Evolutionary conservation across 2,888 invertebrate species (phyloP), one percentile per base, ranked within the genome.

Genomic region (Melieria picta): DNA sequence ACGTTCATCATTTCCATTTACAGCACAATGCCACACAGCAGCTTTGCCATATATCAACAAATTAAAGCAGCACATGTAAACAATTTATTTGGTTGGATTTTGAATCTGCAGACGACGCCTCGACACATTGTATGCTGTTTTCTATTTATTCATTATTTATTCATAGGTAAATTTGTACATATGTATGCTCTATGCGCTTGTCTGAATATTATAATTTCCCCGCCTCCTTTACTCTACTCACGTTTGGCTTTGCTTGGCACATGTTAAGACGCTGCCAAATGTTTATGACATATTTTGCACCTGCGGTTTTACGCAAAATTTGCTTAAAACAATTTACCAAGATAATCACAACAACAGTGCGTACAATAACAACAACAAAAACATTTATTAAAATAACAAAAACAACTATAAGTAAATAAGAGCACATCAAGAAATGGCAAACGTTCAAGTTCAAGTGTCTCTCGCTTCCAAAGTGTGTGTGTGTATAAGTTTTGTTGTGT

Each of bases 231-330:
- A 1, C 16, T 16, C 16, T 16, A 16, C 30, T 30, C 30, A 30
- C 30, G 30, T 30, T 30, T 30, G 3, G 30, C 30, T 30, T 30
- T 30, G 30, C 30, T 30, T 30, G 30, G 30, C 30, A 3, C 30
- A 30, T 30, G 30, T 30, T 30, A 30, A 50, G 63, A 50, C 57
- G 47, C 52, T 61, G 76, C 74, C 77, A 78, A 78, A 74, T 81
- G 81, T 72, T 79, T 80, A 72, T 80, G 81, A 78, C 81, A 80
- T 73, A 77, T 80, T 79, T 80, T 76, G 75, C 79, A 79, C 77
- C 79, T 81, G 80, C 74, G 79, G 79, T 79, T 78, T 69, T 61
- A 48, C 63, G 45, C 61, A 55, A 72, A 71, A 72, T 74, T 72
- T 67, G 47, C 60, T 66, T 64, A n/a, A 67, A 70, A 71, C 65